Percentiles rank a stretch among this genome's conserved stretches.
Evolutionary conservation across 2,113 vertebrate species (phyloP).

Genomic region (Aythya baeri): DNA sequence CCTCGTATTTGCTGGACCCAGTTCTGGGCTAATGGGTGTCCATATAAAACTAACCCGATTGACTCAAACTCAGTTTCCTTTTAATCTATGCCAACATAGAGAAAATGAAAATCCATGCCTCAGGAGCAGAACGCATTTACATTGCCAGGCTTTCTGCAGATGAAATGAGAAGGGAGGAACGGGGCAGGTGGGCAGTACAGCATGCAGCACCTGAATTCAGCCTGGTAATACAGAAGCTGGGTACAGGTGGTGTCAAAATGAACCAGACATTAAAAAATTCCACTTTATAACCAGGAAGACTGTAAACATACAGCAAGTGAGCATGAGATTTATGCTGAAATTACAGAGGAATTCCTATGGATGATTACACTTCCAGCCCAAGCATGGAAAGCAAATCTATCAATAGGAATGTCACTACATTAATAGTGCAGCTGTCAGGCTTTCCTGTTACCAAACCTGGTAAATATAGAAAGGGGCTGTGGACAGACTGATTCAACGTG

Average conservation of each 20-base stretch:
- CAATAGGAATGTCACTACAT: not conserved
- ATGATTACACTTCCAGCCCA: constrained; percentile 48
- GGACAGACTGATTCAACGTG: not conserved
- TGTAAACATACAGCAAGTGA: constrained; percentile 34
- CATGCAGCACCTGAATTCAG: not conserved
- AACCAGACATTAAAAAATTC: constrained; percentile 40
- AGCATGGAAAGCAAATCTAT: constrained; percentile 41
- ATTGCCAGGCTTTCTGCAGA: not conserved
- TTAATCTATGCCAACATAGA: not conserved
- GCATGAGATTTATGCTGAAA: constrained; percentile 54
- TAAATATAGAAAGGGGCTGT: not conserved
- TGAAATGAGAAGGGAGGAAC: not conserved
- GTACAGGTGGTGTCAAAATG: constrained; percentile 3
- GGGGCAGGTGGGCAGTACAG: not conserved
- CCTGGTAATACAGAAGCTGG: not conserved
- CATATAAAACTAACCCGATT: not conserved
- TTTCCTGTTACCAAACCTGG: not conserved
- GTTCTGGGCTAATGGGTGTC: not conserved
- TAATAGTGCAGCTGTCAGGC: not conserved
- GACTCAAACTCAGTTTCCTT: constrained; percentile 20
- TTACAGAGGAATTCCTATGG: constrained; percentile 54
- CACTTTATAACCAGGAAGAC: constrained; percentile 1
- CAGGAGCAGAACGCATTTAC: not conserved
- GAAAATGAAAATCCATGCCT: not conserved
- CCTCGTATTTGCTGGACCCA: not conserved